These are phyloP conservation scores for Hymenochirus boettgeri DNA, from an alignment of 2,113 vertebrate genomes.

Conservation along the genomic window DNA sequence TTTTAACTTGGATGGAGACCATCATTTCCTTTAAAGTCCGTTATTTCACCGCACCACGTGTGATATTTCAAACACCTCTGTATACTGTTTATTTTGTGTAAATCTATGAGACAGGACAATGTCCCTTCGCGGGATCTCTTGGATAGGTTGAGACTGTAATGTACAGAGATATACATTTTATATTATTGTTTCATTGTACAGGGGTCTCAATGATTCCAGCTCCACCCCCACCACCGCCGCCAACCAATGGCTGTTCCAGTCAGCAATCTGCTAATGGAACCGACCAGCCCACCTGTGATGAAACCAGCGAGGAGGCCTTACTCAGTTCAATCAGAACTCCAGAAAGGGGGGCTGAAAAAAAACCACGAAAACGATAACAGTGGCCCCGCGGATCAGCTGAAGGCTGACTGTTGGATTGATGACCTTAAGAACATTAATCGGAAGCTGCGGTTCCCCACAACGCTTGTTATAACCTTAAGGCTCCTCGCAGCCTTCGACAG, in stretches of 20 bases:
- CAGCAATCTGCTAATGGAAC: slow-evolving; percentile 57
- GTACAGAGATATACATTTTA: no score
- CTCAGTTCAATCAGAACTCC: slow-evolving; percentile 90
- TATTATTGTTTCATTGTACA: slow-evolving; percentile 40
- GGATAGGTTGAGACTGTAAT: no score
- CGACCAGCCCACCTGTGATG: slow-evolving; percentile 49
- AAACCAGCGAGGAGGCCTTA: slow-evolving; percentile 71
- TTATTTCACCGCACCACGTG: no score
- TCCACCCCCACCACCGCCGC: slow-evolving; percentile 59
- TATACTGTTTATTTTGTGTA: no score
- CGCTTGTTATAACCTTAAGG: no score
- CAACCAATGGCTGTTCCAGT: slow-evolving; percentile 59
- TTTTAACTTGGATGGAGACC: no score
- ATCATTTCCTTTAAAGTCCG: no score
- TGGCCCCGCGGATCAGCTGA: slow-evolving; percentile 70
- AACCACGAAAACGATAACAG: slow-evolving; percentile 70
- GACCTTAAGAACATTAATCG: not conserved
- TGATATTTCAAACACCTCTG: no score
- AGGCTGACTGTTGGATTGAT: not conserved
- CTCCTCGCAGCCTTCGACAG: no score
- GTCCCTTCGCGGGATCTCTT: no score
- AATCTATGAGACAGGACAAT: no score
- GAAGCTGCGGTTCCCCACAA: no score
- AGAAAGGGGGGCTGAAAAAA: slow-evolving; percentile 86
- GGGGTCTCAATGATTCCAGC: slow-evolving; percentile 59